Conservation (phyloP, 2,113 vertebrate genomes). For the Cranoglanis bouderius region DNA sequence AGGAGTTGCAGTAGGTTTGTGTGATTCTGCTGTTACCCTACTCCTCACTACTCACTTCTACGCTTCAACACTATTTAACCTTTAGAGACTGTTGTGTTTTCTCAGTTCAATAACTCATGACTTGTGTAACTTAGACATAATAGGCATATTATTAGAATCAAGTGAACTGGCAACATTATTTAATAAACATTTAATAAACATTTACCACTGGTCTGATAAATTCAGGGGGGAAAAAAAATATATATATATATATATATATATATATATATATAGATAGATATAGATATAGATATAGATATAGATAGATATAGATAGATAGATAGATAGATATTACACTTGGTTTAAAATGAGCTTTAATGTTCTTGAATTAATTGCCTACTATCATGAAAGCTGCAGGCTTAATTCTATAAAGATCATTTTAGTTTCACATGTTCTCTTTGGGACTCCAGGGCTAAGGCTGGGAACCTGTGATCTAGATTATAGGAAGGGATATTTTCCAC, state of each 20-base stretch:
- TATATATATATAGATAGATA: too few relatives aligned
- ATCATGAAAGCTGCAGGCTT: neutral
- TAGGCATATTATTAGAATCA: neutral
- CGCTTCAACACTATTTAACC: neutral
- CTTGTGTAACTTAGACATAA: neutral
- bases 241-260: too few relatives aligned
- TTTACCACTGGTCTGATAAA: neutral
- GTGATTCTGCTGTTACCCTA: neutral
- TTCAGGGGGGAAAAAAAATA: too few relatives aligned
- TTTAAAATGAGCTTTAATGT: too few relatives aligned
- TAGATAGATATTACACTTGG: too few relatives aligned
- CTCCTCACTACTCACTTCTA: neutral
- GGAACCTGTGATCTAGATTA: neutral
- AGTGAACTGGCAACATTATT: neutral
- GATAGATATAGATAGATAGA: too few relatives aligned
- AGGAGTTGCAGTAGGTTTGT: constrained; percentile 4
- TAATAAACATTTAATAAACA: neutral
- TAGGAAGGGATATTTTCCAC: neutral
- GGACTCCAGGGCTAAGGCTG: neutral
- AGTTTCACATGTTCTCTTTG: neutral
- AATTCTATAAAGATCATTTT: neutral
- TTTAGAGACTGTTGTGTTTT: neutral
- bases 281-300: too few relatives aligned
- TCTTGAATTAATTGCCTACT: neutral
- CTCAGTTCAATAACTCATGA: neutral